Evolutionary conservation across 2,113 vertebrate genomes (phyloP).

Genomic region (Brienomyrus longianalis): DNA sequence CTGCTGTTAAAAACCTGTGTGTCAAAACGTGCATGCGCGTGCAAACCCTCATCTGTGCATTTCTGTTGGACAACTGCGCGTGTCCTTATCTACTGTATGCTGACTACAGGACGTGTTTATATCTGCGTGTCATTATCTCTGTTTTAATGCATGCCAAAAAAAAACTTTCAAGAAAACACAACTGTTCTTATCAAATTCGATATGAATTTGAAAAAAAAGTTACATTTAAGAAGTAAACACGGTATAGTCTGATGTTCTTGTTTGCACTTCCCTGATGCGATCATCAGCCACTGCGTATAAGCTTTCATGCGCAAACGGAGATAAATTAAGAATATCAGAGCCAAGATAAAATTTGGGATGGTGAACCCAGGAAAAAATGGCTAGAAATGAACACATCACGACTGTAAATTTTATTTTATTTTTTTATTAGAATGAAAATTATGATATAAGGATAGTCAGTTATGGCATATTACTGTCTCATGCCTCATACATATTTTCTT

Average conservation of each 20-base stretch:
- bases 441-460: neutral
- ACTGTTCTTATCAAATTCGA: slow-evolving; percentile 42
- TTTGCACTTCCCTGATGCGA: neutral
- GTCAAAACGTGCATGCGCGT: neutral
- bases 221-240: neutral
- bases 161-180: slow-evolving; percentile 46
- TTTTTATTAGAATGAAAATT: neutral
- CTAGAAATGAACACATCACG: neutral
- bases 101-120: neutral
- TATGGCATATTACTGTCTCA: neutral
- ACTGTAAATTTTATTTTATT: neutral
- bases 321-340: neutral
- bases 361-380: neutral
- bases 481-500: neutral
- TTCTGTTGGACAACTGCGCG: neutral
- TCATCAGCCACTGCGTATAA: neutral
- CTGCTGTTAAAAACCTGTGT: neutral
- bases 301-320: neutral
- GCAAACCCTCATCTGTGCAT: neutral
- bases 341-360: neutral
- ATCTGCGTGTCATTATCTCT: slow-evolving; percentile 30
- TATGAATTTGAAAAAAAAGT: neutral
- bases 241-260: neutral
- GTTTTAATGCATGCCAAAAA: slow-evolving; percentile 69
- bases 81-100: neutral